Evolutionary conservation across 2,113 vertebrate species (phyloP).

Genomic region (Ictalurus punctatus): DNA sequence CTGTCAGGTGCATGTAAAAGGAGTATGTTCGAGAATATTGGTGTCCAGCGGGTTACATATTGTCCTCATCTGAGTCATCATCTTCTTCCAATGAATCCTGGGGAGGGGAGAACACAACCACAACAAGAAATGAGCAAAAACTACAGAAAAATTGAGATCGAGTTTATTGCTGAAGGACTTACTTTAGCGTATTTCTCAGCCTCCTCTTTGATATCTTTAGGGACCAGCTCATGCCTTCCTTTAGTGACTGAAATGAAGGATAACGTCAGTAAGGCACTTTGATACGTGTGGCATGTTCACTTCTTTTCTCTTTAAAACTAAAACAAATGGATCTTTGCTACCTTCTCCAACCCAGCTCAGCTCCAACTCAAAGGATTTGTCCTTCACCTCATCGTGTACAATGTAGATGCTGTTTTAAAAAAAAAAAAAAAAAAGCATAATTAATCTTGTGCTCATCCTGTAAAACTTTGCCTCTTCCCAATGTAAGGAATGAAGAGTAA

Average conservation of each 20-base stretch:
- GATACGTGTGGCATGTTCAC: background rate
- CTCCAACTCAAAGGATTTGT: constrained; percentile 97
- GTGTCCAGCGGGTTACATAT: constrained; percentile 80
- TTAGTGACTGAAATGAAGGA: constrained; percentile 78
- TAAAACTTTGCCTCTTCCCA: background rate
- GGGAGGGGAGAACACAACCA: constrained; percentile 33
- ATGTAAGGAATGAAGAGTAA: background rate
- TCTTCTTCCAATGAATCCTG: constrained; percentile 98
- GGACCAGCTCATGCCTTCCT: constrained; percentile 92
- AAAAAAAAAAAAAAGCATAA: background rate
- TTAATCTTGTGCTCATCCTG: background rate
- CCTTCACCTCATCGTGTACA: constrained; percentile 98
- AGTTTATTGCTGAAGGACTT: constrained; percentile 55
- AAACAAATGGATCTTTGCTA: constrained; percentile 60
- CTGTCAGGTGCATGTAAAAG: constrained; percentile 38
- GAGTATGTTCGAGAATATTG: background rate
- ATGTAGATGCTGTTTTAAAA: constrained; percentile 89
- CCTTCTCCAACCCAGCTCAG: constrained; percentile 99
- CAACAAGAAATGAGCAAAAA: background rate
- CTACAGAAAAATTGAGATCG: background rate
- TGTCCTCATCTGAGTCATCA: constrained; percentile 97
- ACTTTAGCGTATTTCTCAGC: constrained; percentile 99
- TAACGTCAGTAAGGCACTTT: background rate
- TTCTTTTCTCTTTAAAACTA: background rate
- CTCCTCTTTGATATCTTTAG: constrained; percentile 92